A percentile compares a stretch with the other conserved stretches of the same genome.
These are phyloP conservation scores for Aix galericulata DNA, from an alignment of 2,113 vertebrate genomes.

Conservation along the genomic window DNA sequence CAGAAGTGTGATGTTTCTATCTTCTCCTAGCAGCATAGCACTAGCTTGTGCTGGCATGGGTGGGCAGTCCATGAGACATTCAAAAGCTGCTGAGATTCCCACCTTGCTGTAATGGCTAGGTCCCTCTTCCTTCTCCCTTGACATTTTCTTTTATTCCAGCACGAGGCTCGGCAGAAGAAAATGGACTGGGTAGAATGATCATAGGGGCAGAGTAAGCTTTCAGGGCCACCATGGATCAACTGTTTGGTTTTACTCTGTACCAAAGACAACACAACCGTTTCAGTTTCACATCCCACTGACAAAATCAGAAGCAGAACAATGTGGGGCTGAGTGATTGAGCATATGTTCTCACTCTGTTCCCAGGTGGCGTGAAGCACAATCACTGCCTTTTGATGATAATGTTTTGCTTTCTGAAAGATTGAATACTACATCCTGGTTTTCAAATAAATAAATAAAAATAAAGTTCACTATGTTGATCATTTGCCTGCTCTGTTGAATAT, in stretches of 20 bases:
- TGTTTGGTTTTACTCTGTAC: neutral
- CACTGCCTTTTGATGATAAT: neutral
- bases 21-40: accelerated
- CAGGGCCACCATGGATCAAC: neutral
- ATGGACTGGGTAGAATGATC: neutral
- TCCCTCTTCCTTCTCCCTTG: accelerated
- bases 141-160: neutral
- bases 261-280: neutral
- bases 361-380: conserved; percentile 2
- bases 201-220: neutral
- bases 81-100: neutral
- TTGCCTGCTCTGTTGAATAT: neutral
- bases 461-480: neutral
- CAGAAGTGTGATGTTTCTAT: neutral
- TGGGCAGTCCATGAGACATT: neutral
- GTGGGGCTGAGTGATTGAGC: neutral
- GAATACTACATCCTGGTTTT: conserved; percentile 35
- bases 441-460: neutral
- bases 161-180: neutral
- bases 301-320: neutral
- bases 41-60: neutral
- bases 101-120: neutral
- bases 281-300: neutral
- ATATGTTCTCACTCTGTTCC: neutral
- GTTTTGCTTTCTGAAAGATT: neutral